These are phyloP conservation scores for Gallinago media DNA, from an alignment of 2,113 vertebrate species.

Conservation along the genomic window DNA sequence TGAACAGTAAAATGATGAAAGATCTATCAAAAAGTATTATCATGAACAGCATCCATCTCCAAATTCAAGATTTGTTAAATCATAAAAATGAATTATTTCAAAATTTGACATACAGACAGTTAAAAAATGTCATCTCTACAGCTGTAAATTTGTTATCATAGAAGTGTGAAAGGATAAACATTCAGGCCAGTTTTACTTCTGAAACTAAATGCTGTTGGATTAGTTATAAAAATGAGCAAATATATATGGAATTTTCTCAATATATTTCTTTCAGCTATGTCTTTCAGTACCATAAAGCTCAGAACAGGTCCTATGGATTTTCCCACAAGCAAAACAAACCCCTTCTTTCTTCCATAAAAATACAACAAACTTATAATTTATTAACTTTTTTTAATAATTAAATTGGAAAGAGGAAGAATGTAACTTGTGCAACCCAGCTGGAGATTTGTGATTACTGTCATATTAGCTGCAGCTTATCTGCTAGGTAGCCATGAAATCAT, in stretches of 20 bases:
- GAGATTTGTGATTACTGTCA: background rate
- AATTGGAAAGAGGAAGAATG: slow-evolving; percentile 9
- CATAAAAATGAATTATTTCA: background rate
- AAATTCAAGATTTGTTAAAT: background rate
- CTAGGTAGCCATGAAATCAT: background rate
- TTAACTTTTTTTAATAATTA: background rate
- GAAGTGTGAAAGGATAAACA: background rate
- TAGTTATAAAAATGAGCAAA: background rate
- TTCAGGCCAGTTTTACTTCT: background rate
- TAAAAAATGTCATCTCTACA: background rate
- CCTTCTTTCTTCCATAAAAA: background rate
- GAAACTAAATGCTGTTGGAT: background rate
- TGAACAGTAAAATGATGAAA: background rate
- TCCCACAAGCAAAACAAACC: background rate
- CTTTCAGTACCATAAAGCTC: background rate
- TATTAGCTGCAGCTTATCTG: background rate
- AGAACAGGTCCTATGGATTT: background rate
- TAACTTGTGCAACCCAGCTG: background rate
- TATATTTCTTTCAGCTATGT: background rate
- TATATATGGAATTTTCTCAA: background rate
- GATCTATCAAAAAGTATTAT: background rate
- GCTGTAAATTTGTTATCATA: background rate
- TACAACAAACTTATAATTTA: background rate
- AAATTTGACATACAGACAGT: background rate
- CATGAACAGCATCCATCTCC: background rate